These are phyloP conservation scores for Prunella fulvescens DNA, from an alignment of 2,113 vertebrate genomes.

Conservation along the genomic window DNA sequence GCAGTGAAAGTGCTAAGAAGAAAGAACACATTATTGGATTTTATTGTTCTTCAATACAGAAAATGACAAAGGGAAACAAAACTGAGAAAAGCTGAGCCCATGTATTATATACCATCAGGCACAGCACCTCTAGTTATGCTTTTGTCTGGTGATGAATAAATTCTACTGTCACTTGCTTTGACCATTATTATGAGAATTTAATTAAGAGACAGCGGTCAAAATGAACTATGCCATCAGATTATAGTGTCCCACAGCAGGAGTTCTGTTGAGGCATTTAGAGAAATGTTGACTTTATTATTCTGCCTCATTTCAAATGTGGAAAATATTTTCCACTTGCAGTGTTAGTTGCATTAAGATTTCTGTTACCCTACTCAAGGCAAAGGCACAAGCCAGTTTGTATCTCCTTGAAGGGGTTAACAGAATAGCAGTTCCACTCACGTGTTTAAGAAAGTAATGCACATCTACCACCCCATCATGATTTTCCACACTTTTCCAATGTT, in stretches of 20 bases:
- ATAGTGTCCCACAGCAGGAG: not conserved
- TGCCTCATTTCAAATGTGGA: not conserved
- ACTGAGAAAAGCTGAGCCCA: not conserved
- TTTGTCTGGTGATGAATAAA: constrained; percentile 12
- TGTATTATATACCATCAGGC: not conserved
- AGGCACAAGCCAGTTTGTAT: not conserved
- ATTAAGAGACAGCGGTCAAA: not conserved
- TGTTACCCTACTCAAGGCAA: not conserved
- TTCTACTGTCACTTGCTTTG: not conserved
- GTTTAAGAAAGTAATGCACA: not conserved
- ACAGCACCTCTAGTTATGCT: not conserved
- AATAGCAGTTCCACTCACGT: not conserved
- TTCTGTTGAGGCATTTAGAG: not conserved
- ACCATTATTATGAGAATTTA: constrained; percentile 11
- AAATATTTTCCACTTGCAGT: not conserved
- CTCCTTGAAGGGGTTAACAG: not conserved
- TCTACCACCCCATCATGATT: not conserved
- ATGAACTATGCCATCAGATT: not conserved
- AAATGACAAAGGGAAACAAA: not conserved
- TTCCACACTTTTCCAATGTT: not conserved
- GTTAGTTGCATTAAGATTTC: not conserved
- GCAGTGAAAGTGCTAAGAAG: not conserved
- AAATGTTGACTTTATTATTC: not conserved
- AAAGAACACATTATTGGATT: not conserved
- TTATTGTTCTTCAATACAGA: not conserved